Evolutionary conservation across 1,140 invertebrate species (phyloP).

Genomic region (Lutraria rhynchaena): DNA sequence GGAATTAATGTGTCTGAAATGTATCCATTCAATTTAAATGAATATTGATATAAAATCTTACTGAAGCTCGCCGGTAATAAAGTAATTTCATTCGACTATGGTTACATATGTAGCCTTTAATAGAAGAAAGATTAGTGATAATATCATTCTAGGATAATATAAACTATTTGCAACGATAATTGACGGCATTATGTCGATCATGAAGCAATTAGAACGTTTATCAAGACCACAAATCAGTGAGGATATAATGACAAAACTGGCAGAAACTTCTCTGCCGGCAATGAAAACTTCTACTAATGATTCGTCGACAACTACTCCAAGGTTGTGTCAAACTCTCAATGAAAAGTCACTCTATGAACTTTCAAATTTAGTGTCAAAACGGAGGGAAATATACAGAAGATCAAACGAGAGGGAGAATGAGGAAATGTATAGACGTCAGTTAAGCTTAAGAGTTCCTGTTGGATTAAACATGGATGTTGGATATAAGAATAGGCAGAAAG

Average conservation of each 20-base stretch:
- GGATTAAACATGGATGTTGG: background rate
- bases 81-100: no score
- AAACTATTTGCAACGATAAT: no score
- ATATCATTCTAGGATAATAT: no score
- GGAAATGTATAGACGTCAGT: constrained; percentile 23
- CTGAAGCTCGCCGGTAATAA: no score
- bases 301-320: background rate
- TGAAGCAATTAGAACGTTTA: constrained; percentile 24
- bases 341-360: constrained; percentile 23
- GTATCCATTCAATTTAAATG: no score
- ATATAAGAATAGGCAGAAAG: background rate
- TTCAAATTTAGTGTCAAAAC: constrained; percentile 19
- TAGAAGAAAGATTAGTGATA: no score
- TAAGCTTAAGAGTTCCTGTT: constrained; percentile 6
- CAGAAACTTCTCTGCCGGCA: background rate
- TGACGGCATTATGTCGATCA: background rate
- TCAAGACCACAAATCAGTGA: constrained; percentile 39
- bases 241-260: constrained; percentile 28
- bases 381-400: background rate
- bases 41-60: no score
- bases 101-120: no score
- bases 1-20: no score
- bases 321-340: background rate
- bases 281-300: background rate
- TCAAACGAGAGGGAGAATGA: background rate